Evolutionary conservation across 2,888 invertebrate genomes (phyloP), one percentile per base, ranked within the genome.

Genomic region (Eurois occulta): DNA sequence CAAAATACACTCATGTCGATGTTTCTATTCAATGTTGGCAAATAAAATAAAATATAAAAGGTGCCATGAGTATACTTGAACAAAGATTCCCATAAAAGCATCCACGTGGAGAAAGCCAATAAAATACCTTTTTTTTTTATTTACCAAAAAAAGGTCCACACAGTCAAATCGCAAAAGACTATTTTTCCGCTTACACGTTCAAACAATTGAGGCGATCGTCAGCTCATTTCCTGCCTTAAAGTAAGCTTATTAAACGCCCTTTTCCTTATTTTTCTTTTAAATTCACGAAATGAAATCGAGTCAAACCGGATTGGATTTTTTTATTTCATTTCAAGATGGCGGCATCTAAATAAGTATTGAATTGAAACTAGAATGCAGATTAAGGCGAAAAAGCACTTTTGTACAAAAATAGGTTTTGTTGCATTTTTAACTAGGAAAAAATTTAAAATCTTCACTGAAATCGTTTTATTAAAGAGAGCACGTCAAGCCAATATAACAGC

Each of bases 261-360:
- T 60, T 82, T 75, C 48, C 67, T 82, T 28, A 38, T 81, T 72
- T 65, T 64, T 60, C 21, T 21, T n/a, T 58, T 32, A 71, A 62
- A 73, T 41, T 38, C 21, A 13, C 24, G 16, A 68, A 52, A 72
- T 38, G 24, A 52, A 62, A 64, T 21, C 10, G 8, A 13, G 4
- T n/a, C 32, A n/a, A 55, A 52, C 1, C n/a, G 32, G 73, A 81
- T 72, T 58, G 38, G 16, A 70, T 48, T 52, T 38, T 80, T 81
- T 69, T 75, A 6, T n/a, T 38, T 69, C 11, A 13, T n/a, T 13
- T 55, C n/a, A 55, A 84, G 41, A 35, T 35, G n/a, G 28, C 16
- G 38, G 32, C n/a, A 8, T 46, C 18, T 28, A 46, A 52, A 68
- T 55, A 48, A 55, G n/a, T 41, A 80, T 70, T 28, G 32, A 41